Evolutionary conservation across 2,113 vertebrate species (phyloP).

Genomic region (Cyprinodon variegatus): DNA sequence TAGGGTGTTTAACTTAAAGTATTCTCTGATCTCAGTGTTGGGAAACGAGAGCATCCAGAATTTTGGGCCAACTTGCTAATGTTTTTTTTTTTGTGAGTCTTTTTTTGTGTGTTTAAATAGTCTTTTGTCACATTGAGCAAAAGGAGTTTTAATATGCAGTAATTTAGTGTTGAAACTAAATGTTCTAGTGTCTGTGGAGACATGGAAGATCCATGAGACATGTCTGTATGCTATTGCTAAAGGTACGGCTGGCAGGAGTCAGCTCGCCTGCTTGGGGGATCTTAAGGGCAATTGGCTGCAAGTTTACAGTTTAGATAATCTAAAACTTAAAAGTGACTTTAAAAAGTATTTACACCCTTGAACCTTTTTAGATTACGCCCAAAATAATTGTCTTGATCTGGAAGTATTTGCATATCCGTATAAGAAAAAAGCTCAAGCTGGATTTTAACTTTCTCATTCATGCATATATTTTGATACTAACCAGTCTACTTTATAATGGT

Average conservation of each 20-base stretch:
- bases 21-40: not conserved
- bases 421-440: not conserved
- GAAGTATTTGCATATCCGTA: too few species aligned
- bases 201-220: conserved; percentile 20
- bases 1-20: conserved; percentile 1
- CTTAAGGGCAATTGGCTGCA: not conserved
- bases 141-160: conserved; percentile 73
- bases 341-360: not conserved
- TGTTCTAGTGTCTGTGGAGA: conserved; percentile 30
- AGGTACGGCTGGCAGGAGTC: not conserved
- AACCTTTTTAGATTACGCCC: not conserved
- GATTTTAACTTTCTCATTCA: not conserved
- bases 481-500: too few species aligned
- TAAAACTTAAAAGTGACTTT: not conserved
- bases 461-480: too few species aligned
- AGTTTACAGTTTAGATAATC: not conserved
- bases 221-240: not conserved
- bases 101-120: conserved; percentile 24
- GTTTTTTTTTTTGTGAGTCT: conserved; percentile 19
- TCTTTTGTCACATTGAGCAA: conserved; percentile 60
- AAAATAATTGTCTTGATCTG: too few species aligned
- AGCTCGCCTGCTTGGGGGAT: not conserved
- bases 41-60: not conserved
- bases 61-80: conserved; percentile 38
- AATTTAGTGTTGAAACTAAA: conserved; percentile 57